Evolutionary conservation across 2,113 vertebrate genomes (phyloP).

Genomic region (Gavialis gangeticus): DNA sequence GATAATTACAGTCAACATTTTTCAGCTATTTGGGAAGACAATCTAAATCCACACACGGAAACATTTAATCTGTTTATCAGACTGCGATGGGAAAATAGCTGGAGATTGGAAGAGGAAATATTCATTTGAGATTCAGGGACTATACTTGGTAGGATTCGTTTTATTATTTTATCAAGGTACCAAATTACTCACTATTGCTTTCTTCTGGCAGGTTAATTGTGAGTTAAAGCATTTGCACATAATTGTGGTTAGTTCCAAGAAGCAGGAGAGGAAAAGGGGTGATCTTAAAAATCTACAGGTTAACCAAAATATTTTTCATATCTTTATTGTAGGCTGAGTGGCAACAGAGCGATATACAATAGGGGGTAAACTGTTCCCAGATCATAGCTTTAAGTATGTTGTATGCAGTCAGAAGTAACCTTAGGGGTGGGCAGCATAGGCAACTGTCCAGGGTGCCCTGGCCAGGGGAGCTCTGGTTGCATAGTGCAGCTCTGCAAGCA

Average conservation of each 20-base stretch:
- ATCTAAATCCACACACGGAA: not conserved
- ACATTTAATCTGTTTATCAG: slow-evolving; percentile 45
- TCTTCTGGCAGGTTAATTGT: slow-evolving; percentile 3
- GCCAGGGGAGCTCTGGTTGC: no score
- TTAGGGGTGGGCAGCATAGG: no score
- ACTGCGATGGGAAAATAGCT: not conserved
- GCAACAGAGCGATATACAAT: not conserved
- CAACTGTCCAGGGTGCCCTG: no score
- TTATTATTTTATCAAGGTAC: slow-evolving; percentile 13
- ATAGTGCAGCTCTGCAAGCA: no score
- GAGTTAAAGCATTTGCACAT: not conserved
- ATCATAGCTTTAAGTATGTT: not conserved
- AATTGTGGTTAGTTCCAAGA: not conserved
- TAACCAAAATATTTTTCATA: not conserved
- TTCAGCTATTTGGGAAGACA: slow-evolving; percentile 16
- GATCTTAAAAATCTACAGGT: not conserved
- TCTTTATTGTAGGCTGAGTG: not conserved
- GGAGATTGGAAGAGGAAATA: slow-evolving; percentile 24
- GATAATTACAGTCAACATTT: not conserved
- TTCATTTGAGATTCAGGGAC: not conserved
- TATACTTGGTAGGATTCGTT: not conserved
- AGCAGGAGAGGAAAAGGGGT: not conserved
- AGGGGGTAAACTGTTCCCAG: not conserved
- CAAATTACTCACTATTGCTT: not conserved
- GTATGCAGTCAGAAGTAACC: not conserved